Base-by-base conservation (phyloP, 2,113 vertebrate species). In the Leptodactylus fuscus region DNA sequence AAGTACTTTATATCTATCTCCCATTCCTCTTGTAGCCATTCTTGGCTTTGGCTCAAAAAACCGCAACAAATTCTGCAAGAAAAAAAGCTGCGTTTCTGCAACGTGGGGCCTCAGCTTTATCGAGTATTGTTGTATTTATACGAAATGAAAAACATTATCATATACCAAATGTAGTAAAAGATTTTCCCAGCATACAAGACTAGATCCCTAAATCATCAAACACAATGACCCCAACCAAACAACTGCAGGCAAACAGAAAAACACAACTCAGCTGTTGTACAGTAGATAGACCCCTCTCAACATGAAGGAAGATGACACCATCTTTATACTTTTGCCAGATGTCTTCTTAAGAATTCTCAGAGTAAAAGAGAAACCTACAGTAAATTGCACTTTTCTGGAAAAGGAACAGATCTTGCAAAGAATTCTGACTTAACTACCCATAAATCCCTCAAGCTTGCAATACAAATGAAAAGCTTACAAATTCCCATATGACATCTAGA, bases 301-400 rank as follows among this genome's bases (percentile, higher is more conserved):
- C 44, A 75, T 75, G 48, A 20, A 36, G 29, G 49, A 48, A 78
- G 51, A 79, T 38, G 34, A 41, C 34, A 36, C 46, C 24, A 58
- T 24, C 51, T n/a, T 22, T 60, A 7, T 60, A 16, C 51, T 41
- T 0, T 79, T 79, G 36, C 34, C 22, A 79, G 76, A 34, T 79
- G 29, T 22, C 11, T 53, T 38, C 32, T 12, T 16, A 76, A 24
- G 46, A 79, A 79, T 53, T 32, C 34, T 41, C 24, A 8, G 4
- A 79, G 75, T 51, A 16, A 32, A 24, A 60, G 10, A 12, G 9
- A 38, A 79, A 78, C 16, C 53, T 60, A n/a, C n/a, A n/a, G n/a
- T n/a, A 60, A 58, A 60, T 36, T 58, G 18, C 12, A 41, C 76
- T 38, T 60, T 53, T 79, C 27, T 41, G 51, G 51, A 79, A 79